Conservation (phyloP, 1,140 invertebrate genomes). For the Cataglyphis hispanica region DNA sequence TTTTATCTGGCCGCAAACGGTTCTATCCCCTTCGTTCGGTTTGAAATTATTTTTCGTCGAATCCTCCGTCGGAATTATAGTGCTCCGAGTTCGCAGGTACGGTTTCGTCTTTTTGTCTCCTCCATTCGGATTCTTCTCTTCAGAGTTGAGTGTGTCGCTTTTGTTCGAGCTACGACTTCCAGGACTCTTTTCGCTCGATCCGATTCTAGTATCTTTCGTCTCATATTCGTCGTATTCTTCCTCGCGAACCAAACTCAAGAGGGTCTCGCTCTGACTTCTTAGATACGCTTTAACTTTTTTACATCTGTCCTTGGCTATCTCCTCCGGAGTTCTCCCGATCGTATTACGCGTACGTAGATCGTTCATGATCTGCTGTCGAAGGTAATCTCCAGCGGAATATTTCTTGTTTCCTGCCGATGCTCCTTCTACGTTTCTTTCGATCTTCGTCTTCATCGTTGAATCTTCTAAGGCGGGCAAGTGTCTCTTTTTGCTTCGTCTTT, state of each 20-base stretch:
- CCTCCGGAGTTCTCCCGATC: conserved; percentile 64
- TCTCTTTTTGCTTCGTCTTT: conserved; percentile 57
- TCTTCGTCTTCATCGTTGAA: conserved; percentile 23
- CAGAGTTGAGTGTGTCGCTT: background rate
- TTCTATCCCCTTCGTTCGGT: background rate
- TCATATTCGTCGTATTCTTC: conserved; percentile 27
- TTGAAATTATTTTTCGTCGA: background rate
- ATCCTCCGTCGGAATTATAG: background rate
- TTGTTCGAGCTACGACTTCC: background rate
- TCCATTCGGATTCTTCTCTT: conserved; percentile 18
- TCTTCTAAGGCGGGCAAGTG: conserved; percentile 55
- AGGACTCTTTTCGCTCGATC: background rate
- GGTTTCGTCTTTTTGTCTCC: background rate
- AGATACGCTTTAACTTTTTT: conserved; percentile 76
- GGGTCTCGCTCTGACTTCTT: conserved; percentile 67
- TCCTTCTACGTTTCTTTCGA: background rate
- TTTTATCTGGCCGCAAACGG: conserved; percentile 36
- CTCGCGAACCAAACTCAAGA: conserved; percentile 30
- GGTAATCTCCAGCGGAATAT: conserved; percentile 78
- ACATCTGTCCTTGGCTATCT: conserved; percentile 72
- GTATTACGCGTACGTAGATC: conserved; percentile 67
- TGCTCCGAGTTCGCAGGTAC: background rate
- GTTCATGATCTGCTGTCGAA: conserved; percentile 79
- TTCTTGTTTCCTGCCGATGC: conserved; percentile 51
- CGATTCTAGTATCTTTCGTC: background rate